These are phyloP conservation scores for Formica aserva DNA, from an alignment of 2,888 invertebrate genomes.

Conservation along the genomic window DNA sequence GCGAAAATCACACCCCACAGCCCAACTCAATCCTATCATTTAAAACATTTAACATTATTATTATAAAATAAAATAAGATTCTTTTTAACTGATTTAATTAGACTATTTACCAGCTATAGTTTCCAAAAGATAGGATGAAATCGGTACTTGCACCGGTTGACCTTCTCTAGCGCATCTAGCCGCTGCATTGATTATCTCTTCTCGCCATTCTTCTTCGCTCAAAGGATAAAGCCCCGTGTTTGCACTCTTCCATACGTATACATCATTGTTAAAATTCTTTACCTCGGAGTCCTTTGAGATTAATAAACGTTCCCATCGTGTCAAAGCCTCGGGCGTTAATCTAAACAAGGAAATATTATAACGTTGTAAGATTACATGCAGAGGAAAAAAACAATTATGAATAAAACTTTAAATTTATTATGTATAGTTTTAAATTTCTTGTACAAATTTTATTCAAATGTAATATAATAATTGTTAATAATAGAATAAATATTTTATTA, in stretches of 20 bases:
- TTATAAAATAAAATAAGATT: background rate
- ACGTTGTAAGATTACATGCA: background rate
- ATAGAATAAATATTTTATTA: background rate
- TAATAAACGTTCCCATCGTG: constrained; percentile 78
- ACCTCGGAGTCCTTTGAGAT: constrained; percentile 69
- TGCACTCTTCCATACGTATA: constrained; percentile 80
- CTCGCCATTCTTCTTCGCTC: constrained; percentile 79
- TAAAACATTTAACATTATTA: constrained; percentile 15
- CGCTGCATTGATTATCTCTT: constrained; percentile 79
- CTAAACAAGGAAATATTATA: constrained; percentile 54
- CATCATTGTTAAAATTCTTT: constrained; percentile 66
- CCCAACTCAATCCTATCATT: constrained; percentile 80
- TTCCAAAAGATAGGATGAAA: constrained; percentile 80
- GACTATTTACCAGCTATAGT: constrained; percentile 76
- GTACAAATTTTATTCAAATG: background rate
- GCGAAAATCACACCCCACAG: constrained; percentile 78
- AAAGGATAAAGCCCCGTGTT: constrained; percentile 71
- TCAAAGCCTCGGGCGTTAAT: constrained; percentile 73
- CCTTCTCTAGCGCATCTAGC: constrained; percentile 82
- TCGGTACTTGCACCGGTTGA: constrained; percentile 78
- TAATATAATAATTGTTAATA: background rate
- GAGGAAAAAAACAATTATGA: background rate
- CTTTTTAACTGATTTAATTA: constrained; percentile 37
- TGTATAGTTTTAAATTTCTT: background rate
- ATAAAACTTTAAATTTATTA: background rate